Base-by-base conservation (phyloP, 64 coral and sea anemone genomes). In the Pocillopora verrucosa region DNA sequence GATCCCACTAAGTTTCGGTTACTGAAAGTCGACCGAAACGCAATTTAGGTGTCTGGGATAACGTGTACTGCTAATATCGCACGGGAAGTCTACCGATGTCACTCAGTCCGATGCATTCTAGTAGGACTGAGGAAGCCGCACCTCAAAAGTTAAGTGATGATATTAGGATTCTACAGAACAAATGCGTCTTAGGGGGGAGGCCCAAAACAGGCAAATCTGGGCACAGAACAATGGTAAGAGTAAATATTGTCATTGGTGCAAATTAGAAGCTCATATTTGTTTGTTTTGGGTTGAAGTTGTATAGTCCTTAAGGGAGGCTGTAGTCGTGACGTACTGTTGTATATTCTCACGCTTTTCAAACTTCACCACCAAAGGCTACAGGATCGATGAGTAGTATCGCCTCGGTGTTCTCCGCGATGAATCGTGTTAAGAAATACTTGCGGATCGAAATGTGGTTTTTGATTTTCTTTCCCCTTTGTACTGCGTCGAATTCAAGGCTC, bases 141-240 rank as follows among this genome's bases (percentile, higher is more conserved):
- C 65, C 34, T 83, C 36, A 67, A 36, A 38, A 41, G 56, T 20
- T 7, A 81, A 61, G 79, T 60, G 79, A 36, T 10, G 65, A 85
- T 85, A 85, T 85, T 85, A 85, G 82, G 64, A 4, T 70, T 85
- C n/a, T 68, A 85, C 12, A 72, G 82, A 72, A 85, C 82, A 85
- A 85, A 85, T 69, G 13, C 36, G 20, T 85, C 82, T 22, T 72
- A 73, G 82, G 82, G 82, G 82, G 82, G 82, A 19, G 16, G 14
- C 14, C 38, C 9, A 26, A 85, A 85, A 85, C 64, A 85, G 72
- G 82, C 14, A 56, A 57, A 85, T 68, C 16, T 41, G 56, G 65
- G 36, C 20, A 30, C 13, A 13, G 82, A 85, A 85, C 82, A 85
- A 85, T 85, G 36, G 72, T 72, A 85, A 85, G 17, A 70, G 22